Base-by-base conservation (phyloP, 2,113 vertebrate genomes). In the Perca schrenkii region DNA sequence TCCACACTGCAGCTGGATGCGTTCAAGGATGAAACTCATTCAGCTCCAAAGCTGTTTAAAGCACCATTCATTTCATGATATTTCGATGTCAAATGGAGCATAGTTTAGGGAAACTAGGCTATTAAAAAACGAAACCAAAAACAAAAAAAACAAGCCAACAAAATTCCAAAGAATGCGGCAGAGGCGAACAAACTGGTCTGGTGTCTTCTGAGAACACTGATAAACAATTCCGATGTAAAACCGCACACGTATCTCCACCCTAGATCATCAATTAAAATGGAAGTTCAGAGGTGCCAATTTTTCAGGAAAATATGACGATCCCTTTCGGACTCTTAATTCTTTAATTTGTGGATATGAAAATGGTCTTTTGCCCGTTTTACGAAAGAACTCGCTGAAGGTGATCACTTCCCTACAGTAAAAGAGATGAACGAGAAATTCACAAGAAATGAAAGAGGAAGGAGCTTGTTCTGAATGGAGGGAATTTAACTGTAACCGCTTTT, bases 1-100 rank as follows among this genome's bases (percentile, higher is more conserved):
- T 28, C 17, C 57, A 4, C 34, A 8, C 16, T 17, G 31, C 40
- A 10, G 40, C 11, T 5, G 14, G 3, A 16, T 34, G n/a, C 19
- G 6, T 22, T 2, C 1, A n/a, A 19, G 50, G 13, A 46, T 11
- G n/a, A 1, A 5, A 13, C 6, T 1, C 7, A 0, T 22, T 19
- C 73, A 43, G 43, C 6, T 19, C 52, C 21, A 31, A 47, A 61
- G 13, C 70, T 22, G 63, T n/a, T n/a, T 22, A 10, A 34, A 47
- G 7, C 40, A 10, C 21, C 0, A 31, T 1, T 12, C 10, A n/a
- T 4, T 22, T 56, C 21, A 70, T 13, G 2, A 61, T 21, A 53
- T 14, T 15, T 78, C 19, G 0, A 67, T 49, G 34, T 40, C 3
- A 28, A 54, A 66, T 46, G 14, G 11, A 28, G 13, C 10, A 34